These are phyloP conservation scores for Hydraecia micacea DNA, from an alignment of 2,888 invertebrate species.

Conservation along the genomic window DNA sequence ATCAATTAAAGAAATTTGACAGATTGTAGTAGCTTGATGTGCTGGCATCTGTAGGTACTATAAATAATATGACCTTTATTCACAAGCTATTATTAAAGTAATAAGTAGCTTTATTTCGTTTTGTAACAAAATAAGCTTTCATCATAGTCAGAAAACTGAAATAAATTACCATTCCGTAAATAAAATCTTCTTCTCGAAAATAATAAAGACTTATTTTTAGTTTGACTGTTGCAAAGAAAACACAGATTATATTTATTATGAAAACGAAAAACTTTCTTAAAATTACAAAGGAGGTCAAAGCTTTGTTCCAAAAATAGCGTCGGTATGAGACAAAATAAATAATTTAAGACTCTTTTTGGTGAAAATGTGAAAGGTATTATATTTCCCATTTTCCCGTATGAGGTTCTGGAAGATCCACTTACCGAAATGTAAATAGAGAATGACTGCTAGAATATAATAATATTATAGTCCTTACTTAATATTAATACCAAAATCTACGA, in stretches of 20 bases:
- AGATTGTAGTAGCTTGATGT: too few species aligned
- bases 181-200: neutral
- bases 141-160: neutral
- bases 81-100: neutral
- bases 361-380: constrained; percentile 38
- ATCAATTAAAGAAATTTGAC: too few species aligned
- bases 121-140: neutral
- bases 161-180: constrained; percentile 11
- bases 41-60: too few species aligned
- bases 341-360: neutral
- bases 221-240: constrained; percentile 14
- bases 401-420: neutral
- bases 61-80: neutral
- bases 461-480: too few species aligned
- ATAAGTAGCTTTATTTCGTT: constrained; percentile 1
- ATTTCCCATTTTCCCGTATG: constrained; percentile 4
- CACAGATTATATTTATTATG: neutral
- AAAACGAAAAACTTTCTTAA: neutral
- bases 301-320: constrained; percentile 14
- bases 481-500: too few species aligned
- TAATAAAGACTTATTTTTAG: constrained; percentile 3
- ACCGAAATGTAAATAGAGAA: neutral
- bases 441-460: neutral
- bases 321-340: constrained; percentile 5
- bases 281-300: neutral